A percentile compares a stretch with the other conserved stretches of the same genome.
Conservation (phyloP, 2,797 vertebrate species). For the Parambassis ranga region DNA sequence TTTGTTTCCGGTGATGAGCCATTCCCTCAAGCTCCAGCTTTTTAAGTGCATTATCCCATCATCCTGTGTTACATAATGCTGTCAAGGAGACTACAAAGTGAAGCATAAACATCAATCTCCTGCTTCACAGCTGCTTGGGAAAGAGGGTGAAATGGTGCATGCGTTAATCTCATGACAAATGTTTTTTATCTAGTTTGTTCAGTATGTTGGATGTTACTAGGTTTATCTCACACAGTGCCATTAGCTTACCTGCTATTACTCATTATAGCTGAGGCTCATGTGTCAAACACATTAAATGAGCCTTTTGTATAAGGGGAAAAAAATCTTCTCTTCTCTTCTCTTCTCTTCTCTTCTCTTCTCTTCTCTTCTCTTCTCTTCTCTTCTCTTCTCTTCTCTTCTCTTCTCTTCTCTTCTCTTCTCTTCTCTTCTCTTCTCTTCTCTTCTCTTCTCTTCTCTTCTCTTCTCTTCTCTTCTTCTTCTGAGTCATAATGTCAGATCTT, state of each 20-base stretch:
- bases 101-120: conserved; percentile 14
- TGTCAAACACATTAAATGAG: no score
- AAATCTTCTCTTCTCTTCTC: no score
- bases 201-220: not conserved
- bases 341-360: not conserved
- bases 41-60: conserved; percentile 36
- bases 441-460: not conserved
- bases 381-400: no score
- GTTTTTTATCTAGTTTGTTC: not conserved
- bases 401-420: no score
- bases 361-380: no score
- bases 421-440: not conserved
- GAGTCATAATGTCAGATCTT: conserved; percentile 40
- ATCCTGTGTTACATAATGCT: conserved; percentile 30
- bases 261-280: not conserved
- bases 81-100: conserved; percentile 17
- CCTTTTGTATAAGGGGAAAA: no score
- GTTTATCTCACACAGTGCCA: conserved; percentile 1
- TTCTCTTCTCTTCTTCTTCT: not conserved
- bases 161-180: conserved; percentile 22
- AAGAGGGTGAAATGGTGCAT: not conserved
- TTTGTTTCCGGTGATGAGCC: conserved; percentile 29
- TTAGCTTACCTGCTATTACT: not conserved
- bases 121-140: conserved; percentile 12
- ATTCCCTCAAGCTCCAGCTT: conserved; percentile 15